These are phyloP conservation scores for Bombylius major DNA, from an alignment of 2,888 invertebrate species.

Conservation along the genomic window DNA sequence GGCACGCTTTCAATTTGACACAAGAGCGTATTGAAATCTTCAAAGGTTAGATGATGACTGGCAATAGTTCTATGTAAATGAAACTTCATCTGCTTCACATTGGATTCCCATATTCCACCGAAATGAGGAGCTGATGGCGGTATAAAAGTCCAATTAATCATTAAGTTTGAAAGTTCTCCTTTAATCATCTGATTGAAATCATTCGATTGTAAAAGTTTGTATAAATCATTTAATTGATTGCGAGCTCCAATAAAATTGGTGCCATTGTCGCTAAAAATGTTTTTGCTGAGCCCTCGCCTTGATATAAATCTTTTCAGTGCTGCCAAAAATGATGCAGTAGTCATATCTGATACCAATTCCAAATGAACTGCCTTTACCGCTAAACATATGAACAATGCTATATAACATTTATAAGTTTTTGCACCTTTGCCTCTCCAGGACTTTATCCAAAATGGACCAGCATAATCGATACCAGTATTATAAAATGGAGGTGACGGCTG, in stretches of 20 bases:
- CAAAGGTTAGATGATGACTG: background rate
- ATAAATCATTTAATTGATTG: background rate
- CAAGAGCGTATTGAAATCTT: background rate
- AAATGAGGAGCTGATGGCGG: background rate
- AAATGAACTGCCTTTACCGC: background rate
- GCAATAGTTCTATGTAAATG: background rate
- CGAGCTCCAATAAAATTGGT: conserved; percentile 13
- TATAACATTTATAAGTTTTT: no score
- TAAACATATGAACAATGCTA: no score
- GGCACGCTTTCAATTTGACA: background rate
- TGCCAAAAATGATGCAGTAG: background rate
- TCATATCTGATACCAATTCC: background rate
- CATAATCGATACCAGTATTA: no score
- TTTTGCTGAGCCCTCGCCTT: conserved; percentile 4
- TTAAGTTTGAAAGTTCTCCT: background rate
- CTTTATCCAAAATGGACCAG: no score
- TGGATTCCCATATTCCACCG: background rate
- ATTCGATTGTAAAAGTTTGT: background rate
- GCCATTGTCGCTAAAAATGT: conserved; percentile 12
- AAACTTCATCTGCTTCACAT: background rate
- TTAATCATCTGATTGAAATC: background rate
- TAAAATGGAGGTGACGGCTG: no score
- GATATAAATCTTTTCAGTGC: conserved; percentile 7
- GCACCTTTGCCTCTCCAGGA: no score
- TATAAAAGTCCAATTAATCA: background rate